Base-by-base conservation (phyloP, 1,140 invertebrate species). In the Diachasma alloeum region DNA sequence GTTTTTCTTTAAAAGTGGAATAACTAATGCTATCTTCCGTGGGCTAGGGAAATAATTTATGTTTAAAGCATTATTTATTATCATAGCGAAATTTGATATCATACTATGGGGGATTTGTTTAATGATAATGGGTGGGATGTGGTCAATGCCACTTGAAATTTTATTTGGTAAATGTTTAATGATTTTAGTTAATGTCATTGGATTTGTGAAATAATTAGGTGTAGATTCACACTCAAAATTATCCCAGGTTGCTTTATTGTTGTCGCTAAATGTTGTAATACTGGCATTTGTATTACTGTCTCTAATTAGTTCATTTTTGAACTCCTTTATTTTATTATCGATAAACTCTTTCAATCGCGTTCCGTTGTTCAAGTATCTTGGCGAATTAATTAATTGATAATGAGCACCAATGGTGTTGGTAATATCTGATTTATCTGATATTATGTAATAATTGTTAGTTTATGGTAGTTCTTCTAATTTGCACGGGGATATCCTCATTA, bases 1-100 rank as follows among this genome's bases (percentile, higher is more conserved):
- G 0, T 74, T 63, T 59, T 81, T 77, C 73, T 83, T 84, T 0
- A 31, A 71, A 0, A 85, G 75, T 0, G 80, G 72, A 1, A 80
- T 56, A 13, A 83, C 56, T 72, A 81, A 80, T 0, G 79, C 78
- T 22, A 6, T 72, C 78, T 83, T 84, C 79, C 76, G 82, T 10
- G 0, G 11, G 1, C 24, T 19, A 1, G 82, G 83, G 31, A 80
- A 81, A 11, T 78, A 76, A 10, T 36, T 37, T 4, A 68, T 75
- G n/a, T 80, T 80, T 13, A 80, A 10, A 3, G 63, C 9, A 31
- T 78, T 80, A 39, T 78, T 80, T 15, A 79, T 73, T 1, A 79
- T 11, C 6, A 73, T 44, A 15, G 74, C 69, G 6, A 48, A 56
- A n/a, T 39, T 59, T 56, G 31, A 70, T 0, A 70, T 74, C 10